Evolutionary conservation across 1,140 invertebrate species (phyloP).

Genomic region (Prorops nasuta): DNA sequence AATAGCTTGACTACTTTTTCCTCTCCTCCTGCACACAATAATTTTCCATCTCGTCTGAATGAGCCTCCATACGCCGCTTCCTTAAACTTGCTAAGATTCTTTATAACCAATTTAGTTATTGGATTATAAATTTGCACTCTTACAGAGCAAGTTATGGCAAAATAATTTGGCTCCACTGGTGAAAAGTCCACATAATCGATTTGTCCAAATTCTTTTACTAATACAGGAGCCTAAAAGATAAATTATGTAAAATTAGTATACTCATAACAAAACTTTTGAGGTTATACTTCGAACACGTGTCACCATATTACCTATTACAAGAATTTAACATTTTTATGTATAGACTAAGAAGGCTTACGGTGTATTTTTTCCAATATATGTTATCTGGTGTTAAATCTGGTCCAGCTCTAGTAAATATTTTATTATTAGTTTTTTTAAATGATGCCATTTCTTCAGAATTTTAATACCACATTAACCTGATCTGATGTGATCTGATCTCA

Average conservation of each 20-base stretch:
- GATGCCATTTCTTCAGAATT: too few relatives aligned
- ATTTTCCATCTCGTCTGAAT: conserved; percentile 81
- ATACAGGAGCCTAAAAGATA: conserved; percentile 72
- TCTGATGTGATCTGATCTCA: too few relatives aligned
- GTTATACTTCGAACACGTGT: conserved; percentile 27
- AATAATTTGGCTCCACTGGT: conserved; percentile 80
- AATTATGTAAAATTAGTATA: neutral
- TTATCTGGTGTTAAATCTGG: conserved; percentile 72
- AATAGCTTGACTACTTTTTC: conserved; percentile 86
- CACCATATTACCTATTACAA: too few relatives aligned
- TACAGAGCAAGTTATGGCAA: conserved; percentile 88
- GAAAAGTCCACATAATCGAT: conserved; percentile 91
- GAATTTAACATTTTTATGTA: too few relatives aligned
- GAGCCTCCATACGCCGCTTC: conserved; percentile 82
- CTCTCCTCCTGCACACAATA: conserved; percentile 85
- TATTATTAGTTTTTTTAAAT: conserved; percentile 74
- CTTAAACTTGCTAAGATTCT: conserved; percentile 84
- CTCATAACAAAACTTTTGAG: conserved; percentile 4
- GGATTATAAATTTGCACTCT: conserved; percentile 91
- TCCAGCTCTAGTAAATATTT: conserved; percentile 67
- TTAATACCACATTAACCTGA: too few relatives aligned
- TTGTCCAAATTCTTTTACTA: conserved; percentile 88
- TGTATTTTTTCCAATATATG: conserved; percentile 82
- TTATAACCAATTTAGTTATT: conserved; percentile 78
- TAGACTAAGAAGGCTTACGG: too few relatives aligned